Percentiles rank a stretch among this genome's conserved stretches.
phyloP scores from a whole-genome alignment of 2,797 vertebrate genomes.

The Ammospiza maritima region DNA sequence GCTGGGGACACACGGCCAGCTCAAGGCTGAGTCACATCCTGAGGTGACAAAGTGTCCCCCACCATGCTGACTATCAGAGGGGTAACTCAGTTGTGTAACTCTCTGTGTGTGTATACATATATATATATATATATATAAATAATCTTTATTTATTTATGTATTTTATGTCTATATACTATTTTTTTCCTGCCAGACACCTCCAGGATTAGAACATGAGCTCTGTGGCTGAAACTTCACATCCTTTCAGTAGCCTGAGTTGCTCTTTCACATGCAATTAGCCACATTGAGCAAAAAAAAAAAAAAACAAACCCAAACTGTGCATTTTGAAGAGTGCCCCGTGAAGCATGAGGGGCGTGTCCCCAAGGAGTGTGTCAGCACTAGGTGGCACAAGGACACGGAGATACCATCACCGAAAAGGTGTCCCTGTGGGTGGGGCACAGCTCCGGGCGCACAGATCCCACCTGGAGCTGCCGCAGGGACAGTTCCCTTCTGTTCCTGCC shows the following conservation, averaged over 20 bases:
- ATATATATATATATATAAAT: background rate
- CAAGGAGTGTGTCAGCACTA: background rate
- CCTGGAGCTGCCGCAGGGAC: background rate
- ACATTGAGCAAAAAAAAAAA: background rate
- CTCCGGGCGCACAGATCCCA: background rate
- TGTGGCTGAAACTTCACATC: background rate
- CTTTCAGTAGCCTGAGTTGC: background rate
- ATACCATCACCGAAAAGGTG: background rate
- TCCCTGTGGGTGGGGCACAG: background rate
- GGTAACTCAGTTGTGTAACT: background rate
- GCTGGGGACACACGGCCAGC: background rate
- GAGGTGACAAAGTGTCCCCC: background rate
- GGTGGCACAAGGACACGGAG: background rate
- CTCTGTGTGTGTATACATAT: accelerated
- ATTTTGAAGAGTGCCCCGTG: accelerated
- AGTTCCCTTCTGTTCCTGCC: background rate
- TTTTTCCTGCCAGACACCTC: background rate
- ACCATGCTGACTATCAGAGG: accelerated
- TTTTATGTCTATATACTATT: background rate
- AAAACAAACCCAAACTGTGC: background rate
- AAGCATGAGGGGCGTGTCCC: accelerated
- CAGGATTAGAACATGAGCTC: background rate
- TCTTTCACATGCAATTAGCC: accelerated
- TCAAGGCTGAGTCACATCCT: background rate
- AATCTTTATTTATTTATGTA: background rate